Percentiles rank a stretch among this genome's conserved stretches.
These are phyloP conservation scores for Ischnura elegans DNA, from an alignment of 2,888 invertebrate species.

Conservation along the genomic window DNA sequence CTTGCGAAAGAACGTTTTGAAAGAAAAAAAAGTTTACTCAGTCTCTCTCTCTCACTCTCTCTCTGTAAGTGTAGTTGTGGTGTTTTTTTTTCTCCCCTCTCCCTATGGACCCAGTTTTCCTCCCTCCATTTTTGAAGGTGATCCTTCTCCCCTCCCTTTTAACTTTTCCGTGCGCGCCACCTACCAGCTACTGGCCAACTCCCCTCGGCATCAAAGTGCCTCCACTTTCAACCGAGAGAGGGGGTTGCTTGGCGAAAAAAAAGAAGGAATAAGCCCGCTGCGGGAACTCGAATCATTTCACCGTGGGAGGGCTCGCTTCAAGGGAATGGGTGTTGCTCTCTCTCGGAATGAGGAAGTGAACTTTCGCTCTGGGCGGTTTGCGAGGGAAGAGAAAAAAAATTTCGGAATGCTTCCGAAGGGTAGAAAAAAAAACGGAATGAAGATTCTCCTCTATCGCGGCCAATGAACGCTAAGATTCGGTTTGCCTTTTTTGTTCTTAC, in stretches of 20 bases:
- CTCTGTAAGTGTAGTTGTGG: not conserved
- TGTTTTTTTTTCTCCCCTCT: no score
- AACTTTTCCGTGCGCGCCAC: not conserved
- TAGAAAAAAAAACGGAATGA: not conserved
- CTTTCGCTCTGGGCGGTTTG: not conserved
- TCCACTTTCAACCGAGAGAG: no score
- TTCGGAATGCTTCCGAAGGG: not conserved
- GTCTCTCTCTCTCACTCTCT: not conserved
- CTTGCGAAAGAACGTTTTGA: not conserved
- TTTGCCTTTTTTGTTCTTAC: not conserved
- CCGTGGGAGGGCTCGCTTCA: not conserved
- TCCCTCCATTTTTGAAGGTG: not conserved
- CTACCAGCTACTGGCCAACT: not conserved
- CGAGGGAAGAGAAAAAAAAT: not conserved
- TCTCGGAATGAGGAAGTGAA: no score
- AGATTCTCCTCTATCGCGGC: not conserved
- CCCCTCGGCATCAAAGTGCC: no score
- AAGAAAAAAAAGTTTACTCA: not conserved
- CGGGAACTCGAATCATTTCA: not conserved
- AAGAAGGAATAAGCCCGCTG: not conserved
- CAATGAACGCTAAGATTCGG: not conserved
- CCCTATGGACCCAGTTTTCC: not conserved
- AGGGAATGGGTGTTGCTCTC: no score
- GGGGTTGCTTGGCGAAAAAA: not conserved
- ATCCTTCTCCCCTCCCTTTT: not conserved